phyloP scores from a whole-genome alignment of 2,797 vertebrate species.

The Anabas testudineus region DNA sequence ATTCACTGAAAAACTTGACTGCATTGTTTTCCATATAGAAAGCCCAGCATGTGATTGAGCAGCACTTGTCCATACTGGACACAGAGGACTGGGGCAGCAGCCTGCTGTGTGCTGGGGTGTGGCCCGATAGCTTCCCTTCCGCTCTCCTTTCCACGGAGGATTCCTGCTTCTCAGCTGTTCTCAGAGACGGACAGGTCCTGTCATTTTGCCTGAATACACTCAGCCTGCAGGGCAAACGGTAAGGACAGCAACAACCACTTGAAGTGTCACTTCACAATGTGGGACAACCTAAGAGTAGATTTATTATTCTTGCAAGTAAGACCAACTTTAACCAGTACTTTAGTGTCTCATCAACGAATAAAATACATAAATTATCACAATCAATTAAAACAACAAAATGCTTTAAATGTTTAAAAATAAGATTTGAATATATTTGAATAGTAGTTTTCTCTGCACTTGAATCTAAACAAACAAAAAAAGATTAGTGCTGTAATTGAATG shows the following conservation, averaged over 20 bases:
- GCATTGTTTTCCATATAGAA: constrained; percentile 73
- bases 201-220: constrained; percentile 91
- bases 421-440: too few species aligned
- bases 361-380: too few species aligned
- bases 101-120: constrained; percentile 91
- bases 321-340: too few species aligned
- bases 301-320: too few species aligned
- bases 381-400: too few species aligned
- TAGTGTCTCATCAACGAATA: too few species aligned
- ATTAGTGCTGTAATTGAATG: too few species aligned
- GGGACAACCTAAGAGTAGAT: too few species aligned
- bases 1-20: background rate
- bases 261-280: too few species aligned
- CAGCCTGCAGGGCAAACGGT: constrained; percentile 90
- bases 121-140: constrained; percentile 92
- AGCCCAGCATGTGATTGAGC: constrained; percentile 87
- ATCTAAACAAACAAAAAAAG: too few species aligned
- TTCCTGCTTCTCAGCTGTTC: constrained; percentile 90
- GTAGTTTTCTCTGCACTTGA: too few species aligned
- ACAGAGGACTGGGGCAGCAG: constrained; percentile 85
- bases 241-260: constrained; percentile 26
- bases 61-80: constrained; percentile 84
- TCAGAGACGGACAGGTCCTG: constrained; percentile 92
- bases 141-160: constrained; percentile 91
- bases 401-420: too few species aligned